Evolutionary conservation across 2,888 invertebrate genomes (phyloP).

Genomic region (Campoplex nolae): DNA sequence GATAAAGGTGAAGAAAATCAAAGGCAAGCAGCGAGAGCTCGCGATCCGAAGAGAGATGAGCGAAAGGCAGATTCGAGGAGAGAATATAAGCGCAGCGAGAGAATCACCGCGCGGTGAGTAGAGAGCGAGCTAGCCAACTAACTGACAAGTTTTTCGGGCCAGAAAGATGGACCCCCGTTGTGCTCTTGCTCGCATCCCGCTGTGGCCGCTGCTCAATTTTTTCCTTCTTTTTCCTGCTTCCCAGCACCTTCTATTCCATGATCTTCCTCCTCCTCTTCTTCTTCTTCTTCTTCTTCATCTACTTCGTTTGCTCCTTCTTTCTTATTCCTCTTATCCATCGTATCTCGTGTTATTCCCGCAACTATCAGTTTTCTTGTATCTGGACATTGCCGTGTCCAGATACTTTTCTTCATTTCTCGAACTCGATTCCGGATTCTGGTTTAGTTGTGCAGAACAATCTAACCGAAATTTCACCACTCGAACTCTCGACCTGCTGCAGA

Average conservation of each 20-base stretch:
- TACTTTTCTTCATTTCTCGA: not conserved
- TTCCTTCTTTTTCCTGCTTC: conserved; percentile 77
- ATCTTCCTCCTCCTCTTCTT: conserved; percentile 55
- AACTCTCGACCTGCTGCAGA: not conserved
- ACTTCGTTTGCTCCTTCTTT: conserved; percentile 58
- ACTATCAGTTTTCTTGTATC: not conserved
- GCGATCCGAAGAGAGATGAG: conserved; percentile 61
- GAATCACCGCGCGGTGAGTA: conserved; percentile 41
- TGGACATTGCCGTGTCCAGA: not conserved
- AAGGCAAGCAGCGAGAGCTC: conserved; percentile 59
- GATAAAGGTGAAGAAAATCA: conserved; percentile 67
- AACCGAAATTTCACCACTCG: too few species aligned
- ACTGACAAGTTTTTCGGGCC: conserved; percentile 77
- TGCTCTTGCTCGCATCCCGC: conserved; percentile 78
- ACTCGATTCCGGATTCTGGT: not conserved
- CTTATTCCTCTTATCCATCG: conserved; percentile 54
- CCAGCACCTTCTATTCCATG: conserved; percentile 67
- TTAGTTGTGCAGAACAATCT: too few species aligned
- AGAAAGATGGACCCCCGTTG: conserved; percentile 79
- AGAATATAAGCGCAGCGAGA: conserved; percentile 54
- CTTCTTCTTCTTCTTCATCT: conserved; percentile 59
- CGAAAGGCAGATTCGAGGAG: conserved; percentile 53
- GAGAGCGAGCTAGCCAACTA: conserved; percentile 70
- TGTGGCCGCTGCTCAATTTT: conserved; percentile 78
- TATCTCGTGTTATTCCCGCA: not conserved